Evolutionary conservation across 1,140 invertebrate genomes (phyloP), one percentile per base, ranked within the genome.

Genomic region (Diorhabda carinulata): DNA sequence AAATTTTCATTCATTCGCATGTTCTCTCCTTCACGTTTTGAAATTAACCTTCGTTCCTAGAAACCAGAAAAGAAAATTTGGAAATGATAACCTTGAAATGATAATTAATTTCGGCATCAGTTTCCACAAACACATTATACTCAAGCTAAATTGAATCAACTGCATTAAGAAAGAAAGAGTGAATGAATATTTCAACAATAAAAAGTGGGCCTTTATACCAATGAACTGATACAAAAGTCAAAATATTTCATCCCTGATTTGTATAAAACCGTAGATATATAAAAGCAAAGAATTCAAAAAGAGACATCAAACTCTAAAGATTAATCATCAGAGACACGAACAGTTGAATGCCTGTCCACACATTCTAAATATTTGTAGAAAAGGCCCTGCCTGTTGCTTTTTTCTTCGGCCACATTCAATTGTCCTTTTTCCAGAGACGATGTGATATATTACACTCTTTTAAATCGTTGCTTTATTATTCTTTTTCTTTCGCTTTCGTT

Each of bases 331-430:
- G 56, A 58, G 66, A 67, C 66, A 68, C 68, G 68, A 69, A 68
- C 59, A 61, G 64, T 66, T 69, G 52, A 72, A 72, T 72, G 58
- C 63, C 70, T 72, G 70, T 72, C 70, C 70, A 72, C 70, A 72
- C 70, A 66, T 72, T 56, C 64, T 64, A 72, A 72, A 72, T 72
- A 72, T 72, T 72, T 72, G 67, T 67, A 69, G 66, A 69, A 62
- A 66, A 45, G 65, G 67, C 64, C 61, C 61, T 66, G 61, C 70
- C 66, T 61, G 66, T 63, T 66, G 63, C 64, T 66, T 67, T 60
- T 57, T 58, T 42, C 59, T 68, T 60, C 60, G 3, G 61, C 61
- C 66, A 66, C 66, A 5, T 43, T 61, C 62, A 59, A 69, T 72
- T 66, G 70, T 63, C 57, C 61, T 57, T 57, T 67, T 64, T 47